Conservation (phyloP, 2,888 invertebrate species). For the Slavum lentiscoides region DNA sequence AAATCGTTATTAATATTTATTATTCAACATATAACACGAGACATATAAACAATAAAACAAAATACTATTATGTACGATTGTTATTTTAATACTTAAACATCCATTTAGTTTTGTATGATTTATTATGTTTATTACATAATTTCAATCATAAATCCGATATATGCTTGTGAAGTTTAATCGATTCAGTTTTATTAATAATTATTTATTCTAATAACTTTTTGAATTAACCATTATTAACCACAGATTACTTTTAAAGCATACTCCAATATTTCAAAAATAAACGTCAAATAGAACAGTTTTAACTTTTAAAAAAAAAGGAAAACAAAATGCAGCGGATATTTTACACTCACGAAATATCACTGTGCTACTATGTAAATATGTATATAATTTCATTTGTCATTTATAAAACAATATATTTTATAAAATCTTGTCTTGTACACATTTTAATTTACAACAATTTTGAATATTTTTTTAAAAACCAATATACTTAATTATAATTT, state of each 20-base stretch:
- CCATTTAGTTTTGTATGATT: neutral
- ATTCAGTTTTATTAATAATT: conserved; percentile 8
- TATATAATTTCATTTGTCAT: neutral
- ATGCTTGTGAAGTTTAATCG: neutral
- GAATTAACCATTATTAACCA: neutral
- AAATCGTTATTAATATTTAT: neutral
- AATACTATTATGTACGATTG: neutral
- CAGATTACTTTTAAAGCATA: neutral
- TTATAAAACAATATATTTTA: neutral
- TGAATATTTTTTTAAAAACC: neutral
- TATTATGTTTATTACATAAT: neutral
- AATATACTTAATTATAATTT: too few relatives aligned
- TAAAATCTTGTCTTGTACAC: too few relatives aligned
- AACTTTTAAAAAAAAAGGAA: neutral
- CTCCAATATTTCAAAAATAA: too few relatives aligned
- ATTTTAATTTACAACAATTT: conserved; percentile 1
- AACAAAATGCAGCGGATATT: neutral
- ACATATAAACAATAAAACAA: neutral
- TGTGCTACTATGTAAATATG: neutral
- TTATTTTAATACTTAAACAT: neutral
- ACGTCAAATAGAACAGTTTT: too few relatives aligned
- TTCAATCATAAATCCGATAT: neutral
- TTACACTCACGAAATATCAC: neutral
- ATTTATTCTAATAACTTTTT: neutral
- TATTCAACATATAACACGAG: neutral